phyloP scores from a whole-genome alignment of 2,888 invertebrate species.

The Temnothorax unifasciatus region DNA sequence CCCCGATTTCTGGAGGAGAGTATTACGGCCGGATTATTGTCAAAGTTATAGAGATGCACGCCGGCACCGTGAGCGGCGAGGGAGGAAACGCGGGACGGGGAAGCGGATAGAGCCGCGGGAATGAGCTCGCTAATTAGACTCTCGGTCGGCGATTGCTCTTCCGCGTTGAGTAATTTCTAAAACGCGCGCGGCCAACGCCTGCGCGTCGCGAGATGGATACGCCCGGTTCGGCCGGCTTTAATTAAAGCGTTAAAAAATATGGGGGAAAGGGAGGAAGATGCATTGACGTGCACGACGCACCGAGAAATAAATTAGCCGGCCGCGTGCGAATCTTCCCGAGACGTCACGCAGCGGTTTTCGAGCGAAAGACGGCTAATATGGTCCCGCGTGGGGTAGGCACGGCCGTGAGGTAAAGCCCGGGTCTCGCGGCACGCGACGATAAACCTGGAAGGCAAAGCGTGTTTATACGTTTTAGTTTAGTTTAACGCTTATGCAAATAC shows the following conservation, averaged over 20 bases:
- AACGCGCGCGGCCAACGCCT: not conserved
- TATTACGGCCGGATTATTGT: slow-evolving; percentile 28
- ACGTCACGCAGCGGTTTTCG: slow-evolving; percentile 15
- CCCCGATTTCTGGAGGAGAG: slow-evolving; percentile 8
- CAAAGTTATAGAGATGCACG: slow-evolving; percentile 36
- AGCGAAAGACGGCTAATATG: not conserved
- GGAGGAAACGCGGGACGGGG: not conserved
- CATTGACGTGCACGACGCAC: not conserved
- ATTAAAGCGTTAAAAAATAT: slow-evolving; percentile 19
- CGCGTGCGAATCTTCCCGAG: not conserved
- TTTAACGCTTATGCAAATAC: slow-evolving; percentile 33
- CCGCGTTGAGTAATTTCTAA: slow-evolving; percentile 22
- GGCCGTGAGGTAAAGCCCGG: not conserved
- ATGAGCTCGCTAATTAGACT: slow-evolving; percentile 33
- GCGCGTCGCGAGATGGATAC: not conserved
- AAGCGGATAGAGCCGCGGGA: not conserved
- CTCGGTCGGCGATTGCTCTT: slow-evolving; percentile 26
- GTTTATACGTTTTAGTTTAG: slow-evolving; percentile 22
- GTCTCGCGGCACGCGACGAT: slow-evolving; percentile 16
- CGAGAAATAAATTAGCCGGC: not conserved
- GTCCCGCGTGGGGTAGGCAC: not conserved
- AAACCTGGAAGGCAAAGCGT: slow-evolving; percentile 23
- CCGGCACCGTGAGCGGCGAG: no score
- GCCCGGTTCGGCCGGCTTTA: not conserved
- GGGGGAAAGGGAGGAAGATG: no score